These are phyloP conservation scores for Fregetta grallaria DNA, from an alignment of 2,113 vertebrate species.

Conservation along the genomic window DNA sequence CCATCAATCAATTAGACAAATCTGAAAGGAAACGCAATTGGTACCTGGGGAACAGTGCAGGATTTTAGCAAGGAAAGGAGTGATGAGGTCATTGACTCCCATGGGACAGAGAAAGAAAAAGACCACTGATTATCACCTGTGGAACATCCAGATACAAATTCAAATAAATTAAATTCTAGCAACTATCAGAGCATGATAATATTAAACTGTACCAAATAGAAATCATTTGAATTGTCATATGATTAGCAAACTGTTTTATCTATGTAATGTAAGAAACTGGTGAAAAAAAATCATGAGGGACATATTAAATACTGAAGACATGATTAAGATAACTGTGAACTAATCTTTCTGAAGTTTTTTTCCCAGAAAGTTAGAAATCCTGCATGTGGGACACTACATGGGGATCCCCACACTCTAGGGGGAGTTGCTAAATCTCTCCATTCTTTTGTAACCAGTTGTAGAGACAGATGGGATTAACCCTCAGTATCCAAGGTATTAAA, in stretches of 20 bases:
- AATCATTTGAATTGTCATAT: background rate
- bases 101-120: background rate
- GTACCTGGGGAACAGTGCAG: background rate
- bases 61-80: background rate
- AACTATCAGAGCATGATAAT: background rate
- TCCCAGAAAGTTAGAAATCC: background rate
- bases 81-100: background rate
- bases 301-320: background rate
- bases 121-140: background rate
- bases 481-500: background rate
- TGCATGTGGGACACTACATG: background rate
- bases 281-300: background rate
- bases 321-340: background rate
- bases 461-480: background rate
- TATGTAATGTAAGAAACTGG: background rate
- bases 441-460: background rate
- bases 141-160: background rate
- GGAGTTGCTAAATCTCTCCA: background rate
- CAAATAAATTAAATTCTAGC: slow-evolving; percentile 8
- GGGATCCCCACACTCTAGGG: background rate
- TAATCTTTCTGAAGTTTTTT: background rate
- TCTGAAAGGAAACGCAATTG: background rate
- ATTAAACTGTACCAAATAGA: background rate
- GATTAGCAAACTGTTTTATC: slow-evolving; percentile 1
- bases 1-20: slow-evolving; percentile 41